Base-by-base conservation (phyloP, 2,888 invertebrate genomes). In the Ectemnius continuus region DNA sequence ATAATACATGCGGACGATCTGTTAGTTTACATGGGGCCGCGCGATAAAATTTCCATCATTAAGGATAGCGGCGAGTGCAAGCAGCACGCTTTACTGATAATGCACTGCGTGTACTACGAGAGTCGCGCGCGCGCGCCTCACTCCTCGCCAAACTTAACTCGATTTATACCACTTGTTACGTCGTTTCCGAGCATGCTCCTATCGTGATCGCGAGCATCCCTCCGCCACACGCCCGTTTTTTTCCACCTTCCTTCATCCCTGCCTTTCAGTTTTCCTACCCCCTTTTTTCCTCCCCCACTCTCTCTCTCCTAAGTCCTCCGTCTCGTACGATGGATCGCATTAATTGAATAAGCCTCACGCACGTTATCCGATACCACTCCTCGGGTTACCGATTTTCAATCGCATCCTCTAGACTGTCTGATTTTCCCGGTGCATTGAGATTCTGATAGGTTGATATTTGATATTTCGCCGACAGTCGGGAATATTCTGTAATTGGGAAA, bases 21-120 rank as follows among this genome's bases (percentile, higher is more conserved):
- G 72, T 77, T 77, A 70, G 73, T 77, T 77, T 75, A 79, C 79
- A 82, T 67, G 36, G 36, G 71, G 72, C 59, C 71, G 66, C 63
- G 58, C 73, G 79, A 81, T 79, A 82, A 81, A 81, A 81, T 82
- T 79, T 79, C 73, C 79, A 60, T 76, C 81, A 76, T 81, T 81
- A 81, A 75, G 61, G 48, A 60, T 36, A 60, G 16, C 45, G 67
- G 72, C 67, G 70, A 61, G 61, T 57, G 28, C 59, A 48, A 45
- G n/a, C 57, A 0, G 48, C 52, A 52, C 66, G 58, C 57, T 64
- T 57, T 65, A 60, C 67, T 70, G 73, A 70, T 76, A 76, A 77
- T 69, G 61, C 63, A 70, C 72, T 72, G 69, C 64, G 67, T 63
- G 68, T 64, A 36, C 36, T 36, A 36, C 8, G 6, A 36, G 36